Evolutionary conservation across 2,113 vertebrate species (phyloP), one percentile per base, ranked within the genome.

Genomic region (Melanerpes formicivorus): DNA sequence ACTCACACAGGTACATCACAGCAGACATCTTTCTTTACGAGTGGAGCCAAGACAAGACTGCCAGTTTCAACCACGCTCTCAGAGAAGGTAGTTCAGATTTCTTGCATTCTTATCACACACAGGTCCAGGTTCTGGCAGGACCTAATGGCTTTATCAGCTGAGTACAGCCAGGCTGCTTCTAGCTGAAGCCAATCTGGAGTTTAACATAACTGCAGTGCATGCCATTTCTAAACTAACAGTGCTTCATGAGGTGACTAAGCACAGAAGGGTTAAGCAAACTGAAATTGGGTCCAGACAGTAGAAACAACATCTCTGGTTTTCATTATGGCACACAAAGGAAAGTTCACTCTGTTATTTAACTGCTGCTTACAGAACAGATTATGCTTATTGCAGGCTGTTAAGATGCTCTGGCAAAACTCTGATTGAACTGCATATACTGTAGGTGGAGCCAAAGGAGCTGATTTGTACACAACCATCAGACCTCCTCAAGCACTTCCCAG

Each of bases 401-500:
- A 32, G 6, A 67, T 50, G 46, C 50, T 73, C 76, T 83, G 42
- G 60, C n/a, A 85, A 67, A 88, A 75, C 30, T 59, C 50, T 67
- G 56, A 59, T 1, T 84, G 42, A 95, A 79, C 75, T 64, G 42
- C 64, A 82, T 82, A 80, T 93, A 91, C 96, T 95, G 94, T 75
- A 96, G 95, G 90, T 93, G 93, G 94, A 95, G 94, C 94, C 91
- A 95, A 93, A 96, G 93, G 82, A 94, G 83, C 69, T 93, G 58
- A 78, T 93, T 93, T 95, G 73, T 69, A 55, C 58, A n/a, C 65
- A 90, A 64, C 8, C 16, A 80, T 46, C 32, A 0, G 56, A 62
- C 18, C 26, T 90, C 50, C 46, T 10, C 2, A 3, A 85, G 55
- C 56, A 77, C 8, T 58, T 46, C 10, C 3, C 81, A 25, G 30